phyloP scores from a whole-genome alignment of 2,888 invertebrate genomes.

The Notocelia uddmanniana region DNA sequence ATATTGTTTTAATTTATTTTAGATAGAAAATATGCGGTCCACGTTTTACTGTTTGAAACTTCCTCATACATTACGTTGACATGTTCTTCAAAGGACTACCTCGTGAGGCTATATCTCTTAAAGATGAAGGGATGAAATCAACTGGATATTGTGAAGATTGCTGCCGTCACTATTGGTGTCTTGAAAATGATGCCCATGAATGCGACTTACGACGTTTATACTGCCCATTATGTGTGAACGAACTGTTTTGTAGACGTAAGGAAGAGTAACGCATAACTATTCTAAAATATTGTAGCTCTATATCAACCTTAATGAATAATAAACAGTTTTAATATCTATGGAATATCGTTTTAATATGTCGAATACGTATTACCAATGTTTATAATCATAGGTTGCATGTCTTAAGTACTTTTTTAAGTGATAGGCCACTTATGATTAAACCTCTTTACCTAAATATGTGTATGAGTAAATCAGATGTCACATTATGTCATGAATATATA shows the following conservation, averaged over 20 bases:
- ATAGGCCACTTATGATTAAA: conserved; percentile 17
- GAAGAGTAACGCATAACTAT: background rate
- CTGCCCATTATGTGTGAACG: conserved; percentile 21
- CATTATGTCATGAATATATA: background rate
- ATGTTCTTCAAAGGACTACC: too few species aligned
- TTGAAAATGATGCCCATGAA: conserved; percentile 8
- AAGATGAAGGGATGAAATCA: conserved; percentile 19
- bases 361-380: background rate
- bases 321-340: background rate
- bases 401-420: conserved; percentile 16
- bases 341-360: conserved; percentile 8
- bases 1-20: conserved; percentile 14
- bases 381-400: conserved; percentile 19
- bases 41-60: background rate
- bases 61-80: too few species aligned
- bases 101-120: background rate
- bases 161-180: conserved; percentile 13
- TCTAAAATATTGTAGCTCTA: background rate
- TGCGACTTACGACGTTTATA: conserved; percentile 9
- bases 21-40: conserved; percentile 12
- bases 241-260: conserved; percentile 17
- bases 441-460: conserved; percentile 13
- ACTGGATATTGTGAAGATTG: conserved; percentile 21
- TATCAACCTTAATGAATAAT: background rate
- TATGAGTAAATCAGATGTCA: conserved; percentile 6